Evolutionary conservation across 2,888 invertebrate genomes (phyloP), one percentile per base, ranked within the genome.

Genomic region (Cryptocephalus moraei): DNA sequence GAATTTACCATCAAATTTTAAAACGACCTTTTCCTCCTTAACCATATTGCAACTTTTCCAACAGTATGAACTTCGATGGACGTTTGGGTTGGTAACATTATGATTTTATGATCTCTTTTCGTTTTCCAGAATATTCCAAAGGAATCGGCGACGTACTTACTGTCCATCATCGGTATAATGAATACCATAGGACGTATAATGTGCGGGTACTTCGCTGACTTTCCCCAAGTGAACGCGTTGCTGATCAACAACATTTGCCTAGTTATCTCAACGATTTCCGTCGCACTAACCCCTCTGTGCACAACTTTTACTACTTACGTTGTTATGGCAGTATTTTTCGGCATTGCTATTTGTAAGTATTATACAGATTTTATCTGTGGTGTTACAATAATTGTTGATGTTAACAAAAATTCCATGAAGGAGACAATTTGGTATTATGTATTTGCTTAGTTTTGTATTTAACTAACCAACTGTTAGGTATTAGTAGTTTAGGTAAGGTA

Each of bases 231-330:
- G 59, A 89, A 95, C 71, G 88, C 96, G 0, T 75, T 97, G 12
- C 73, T 93, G 62, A 82, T 99, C 62, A 96, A 96, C 72, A 97
- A 96, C 65, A 73, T 91, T 51, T 94, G 95, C 65, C 79, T 99
- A 48, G 79, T 94, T 47, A 77, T 94, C 53, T 91, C 91, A 41
- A 96, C 96, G 51, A 70, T 94, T 58, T 80, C 86, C 10, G 91
- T 94, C 9, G 80, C 86, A 8, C 62, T 85, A 47, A 89, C 86
- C 33, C 95, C 95, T 0, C 82, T 94, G 65, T 93, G 93, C 70
- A 71, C 75, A 51, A 76, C 81, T 1, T 94, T 89, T 62, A 73
- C 76, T 8, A 74, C 85, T 45, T 90, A 90, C 63, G 81, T 92
- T 43, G 73, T 80, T 2, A 86, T 91, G 71, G 82, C 92, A 34